Base-by-base conservation (phyloP, 2,113 vertebrate genomes). In the Actinemys pallida region DNA sequence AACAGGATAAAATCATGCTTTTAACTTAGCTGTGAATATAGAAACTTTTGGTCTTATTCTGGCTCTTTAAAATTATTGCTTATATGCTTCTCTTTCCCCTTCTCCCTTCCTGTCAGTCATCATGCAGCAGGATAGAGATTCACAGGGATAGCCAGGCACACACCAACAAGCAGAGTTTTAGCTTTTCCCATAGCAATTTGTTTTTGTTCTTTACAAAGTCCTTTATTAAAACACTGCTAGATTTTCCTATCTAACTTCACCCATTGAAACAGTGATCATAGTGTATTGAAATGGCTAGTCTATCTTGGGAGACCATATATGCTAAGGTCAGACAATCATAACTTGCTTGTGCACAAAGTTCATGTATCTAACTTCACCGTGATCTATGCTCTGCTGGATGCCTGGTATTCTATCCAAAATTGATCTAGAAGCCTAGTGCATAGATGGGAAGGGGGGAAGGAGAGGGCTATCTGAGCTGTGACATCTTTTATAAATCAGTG, bases 131-230 rank as follows among this genome's bases (percentile, higher is more conserved):
- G 10, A 9, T 2, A 5, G 75, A 29, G 76, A 53, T 72, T 54
- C 82, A 49, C 1, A 0, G n/a, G 42, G 49, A 39, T 0, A 42
- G 87, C 39, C 49, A 84, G 76, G 16, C 17, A 50, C 1, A 39
- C 25, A 4, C 0, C 1, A 86, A 31, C 0, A 78, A 29, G 42
- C 45, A 47, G 5, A 47, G 42, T 47, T 78, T 72, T 72, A 76
- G 42, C 24, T 0, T 1, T 31, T 81, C 75, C 52, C 5, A 52
- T 4, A 56, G 25, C 8, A 57, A 78, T 19, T 59, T 31, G 25
- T 59, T n/a, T 83, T 62, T 3, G 1, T 87, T 54, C 75, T 75
- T 27, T 20, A 29, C 57, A 19, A 45, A 47, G 2, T 11, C 20
- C 53, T 91, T 90, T 42, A 75, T 49, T 50, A 79, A 93, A 91